A percentile compares a stretch with the other conserved stretches of the same genome.
Conservation (phyloP, 2,113 vertebrate species). For the Megaceryle torquata region DNA sequence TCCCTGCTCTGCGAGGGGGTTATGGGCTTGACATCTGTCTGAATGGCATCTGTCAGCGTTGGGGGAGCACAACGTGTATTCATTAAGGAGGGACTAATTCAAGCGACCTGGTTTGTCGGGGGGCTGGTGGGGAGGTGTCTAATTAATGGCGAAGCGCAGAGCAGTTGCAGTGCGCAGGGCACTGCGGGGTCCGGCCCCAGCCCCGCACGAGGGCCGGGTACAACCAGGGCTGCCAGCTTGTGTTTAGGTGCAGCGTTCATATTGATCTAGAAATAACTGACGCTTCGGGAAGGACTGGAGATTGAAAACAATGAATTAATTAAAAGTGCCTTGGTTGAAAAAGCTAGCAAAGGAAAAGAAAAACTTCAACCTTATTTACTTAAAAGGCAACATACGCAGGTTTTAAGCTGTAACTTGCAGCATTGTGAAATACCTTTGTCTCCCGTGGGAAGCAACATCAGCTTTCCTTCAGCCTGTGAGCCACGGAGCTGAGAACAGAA, state of each 20-base stretch:
- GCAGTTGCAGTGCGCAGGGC: neutral
- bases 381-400: neutral
- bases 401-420: neutral
- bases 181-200: neutral
- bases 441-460: neutral
- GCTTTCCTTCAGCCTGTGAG: neutral
- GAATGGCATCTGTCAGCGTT: conserved; percentile 35
- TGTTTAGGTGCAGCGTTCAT: conserved; percentile 15
- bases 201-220: neutral
- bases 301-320: neutral
- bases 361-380: conserved; percentile 27
- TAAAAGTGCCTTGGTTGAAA: conserved; percentile 41
- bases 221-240: neutral
- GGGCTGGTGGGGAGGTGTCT: neutral
- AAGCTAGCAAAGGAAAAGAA: neutral
- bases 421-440: neutral
- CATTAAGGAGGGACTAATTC: neutral
- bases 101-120: neutral
- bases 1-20: neutral
- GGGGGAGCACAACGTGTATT: neutral
- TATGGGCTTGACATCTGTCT: conserved; percentile 39
- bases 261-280: conserved; percentile 54
- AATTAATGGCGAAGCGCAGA: accelerated
- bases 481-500: neutral
- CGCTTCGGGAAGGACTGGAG: conserved; percentile 57